These are phyloP conservation scores for Champsocephalus esox DNA, from an alignment of 2,797 vertebrate genomes.

Conservation along the genomic window DNA sequence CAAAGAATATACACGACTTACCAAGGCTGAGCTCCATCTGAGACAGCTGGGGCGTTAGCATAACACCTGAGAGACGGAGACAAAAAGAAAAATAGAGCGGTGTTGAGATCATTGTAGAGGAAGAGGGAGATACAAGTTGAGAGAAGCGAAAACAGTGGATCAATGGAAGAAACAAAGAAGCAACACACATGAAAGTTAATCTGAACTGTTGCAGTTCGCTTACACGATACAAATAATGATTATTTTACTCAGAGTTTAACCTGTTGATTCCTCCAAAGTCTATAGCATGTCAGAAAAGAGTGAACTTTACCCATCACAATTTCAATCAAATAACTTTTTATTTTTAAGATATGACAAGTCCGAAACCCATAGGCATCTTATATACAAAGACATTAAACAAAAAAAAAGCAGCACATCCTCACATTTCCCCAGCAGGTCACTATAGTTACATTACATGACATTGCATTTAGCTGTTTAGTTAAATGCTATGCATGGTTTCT, in stretches of 20 bases:
- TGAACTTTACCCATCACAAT: background rate
- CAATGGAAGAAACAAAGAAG: conserved; percentile 15
- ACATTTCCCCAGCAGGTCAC: background rate
- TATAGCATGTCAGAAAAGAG: too few species aligned
- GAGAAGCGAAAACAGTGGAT: conserved; percentile 2
- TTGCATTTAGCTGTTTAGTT: too few species aligned
- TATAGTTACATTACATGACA: too few species aligned
- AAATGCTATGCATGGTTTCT: background rate
- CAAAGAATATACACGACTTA: conserved; percentile 65
- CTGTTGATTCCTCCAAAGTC: background rate
- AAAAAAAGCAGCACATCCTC: background rate
- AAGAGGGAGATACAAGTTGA: conserved; percentile 17
- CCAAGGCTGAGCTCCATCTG: conserved; percentile 80
- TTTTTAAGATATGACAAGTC: background rate
- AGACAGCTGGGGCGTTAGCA: conserved; percentile 67
- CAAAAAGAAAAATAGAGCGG: conserved; percentile 8
- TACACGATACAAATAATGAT: background rate
- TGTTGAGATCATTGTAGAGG: conserved; percentile 28
- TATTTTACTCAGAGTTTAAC: background rate
- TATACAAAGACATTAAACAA: background rate
- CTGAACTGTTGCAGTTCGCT: background rate
- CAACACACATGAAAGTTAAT: conserved; percentile 6
- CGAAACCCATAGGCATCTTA: background rate
- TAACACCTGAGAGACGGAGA: conserved; percentile 68
- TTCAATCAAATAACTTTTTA: background rate